These are phyloP conservation scores for Gallinago solitaria DNA, from an alignment of 2,797 vertebrate species.

Conservation along the genomic window DNA sequence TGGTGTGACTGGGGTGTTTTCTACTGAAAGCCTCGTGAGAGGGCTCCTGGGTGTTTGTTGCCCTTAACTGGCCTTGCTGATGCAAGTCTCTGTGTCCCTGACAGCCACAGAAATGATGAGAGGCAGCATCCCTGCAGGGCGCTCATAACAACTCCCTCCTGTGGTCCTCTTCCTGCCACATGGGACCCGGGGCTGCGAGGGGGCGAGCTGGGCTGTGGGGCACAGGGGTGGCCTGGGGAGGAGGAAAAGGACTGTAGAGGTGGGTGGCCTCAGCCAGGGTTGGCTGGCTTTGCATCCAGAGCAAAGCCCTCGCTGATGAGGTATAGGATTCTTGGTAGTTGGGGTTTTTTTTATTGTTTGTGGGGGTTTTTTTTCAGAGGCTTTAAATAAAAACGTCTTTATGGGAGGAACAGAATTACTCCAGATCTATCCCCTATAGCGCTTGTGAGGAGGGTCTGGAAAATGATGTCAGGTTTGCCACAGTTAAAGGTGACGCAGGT, in stretches of 20 bases:
- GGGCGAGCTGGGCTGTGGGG: background rate
- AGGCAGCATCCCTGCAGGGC: accelerated
- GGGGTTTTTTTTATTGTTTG: background rate
- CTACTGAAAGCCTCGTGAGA: accelerated
- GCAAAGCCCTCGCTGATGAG: accelerated
- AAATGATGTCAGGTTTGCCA: accelerated
- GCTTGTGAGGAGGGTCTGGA: background rate
- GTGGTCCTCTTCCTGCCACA: accelerated
- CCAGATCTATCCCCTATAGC: background rate
- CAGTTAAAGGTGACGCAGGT: background rate
- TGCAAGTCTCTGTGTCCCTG: accelerated
- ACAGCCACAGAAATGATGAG: accelerated
- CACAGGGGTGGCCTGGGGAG: background rate
- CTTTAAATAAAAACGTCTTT: background rate
- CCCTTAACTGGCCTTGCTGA: background rate
- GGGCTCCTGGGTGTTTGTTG: accelerated
- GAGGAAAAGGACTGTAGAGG: background rate
- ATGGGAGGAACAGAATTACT: background rate
- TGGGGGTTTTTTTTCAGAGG: background rate
- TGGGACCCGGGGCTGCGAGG: background rate
- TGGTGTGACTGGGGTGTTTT: accelerated
- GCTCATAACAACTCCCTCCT: accelerated
- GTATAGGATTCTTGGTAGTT: accelerated
- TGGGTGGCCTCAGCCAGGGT: background rate
- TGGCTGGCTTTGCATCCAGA: accelerated